phyloP scores from a whole-genome alignment of 2,797 vertebrate genomes.

The Monodelphis domestica region DNA sequence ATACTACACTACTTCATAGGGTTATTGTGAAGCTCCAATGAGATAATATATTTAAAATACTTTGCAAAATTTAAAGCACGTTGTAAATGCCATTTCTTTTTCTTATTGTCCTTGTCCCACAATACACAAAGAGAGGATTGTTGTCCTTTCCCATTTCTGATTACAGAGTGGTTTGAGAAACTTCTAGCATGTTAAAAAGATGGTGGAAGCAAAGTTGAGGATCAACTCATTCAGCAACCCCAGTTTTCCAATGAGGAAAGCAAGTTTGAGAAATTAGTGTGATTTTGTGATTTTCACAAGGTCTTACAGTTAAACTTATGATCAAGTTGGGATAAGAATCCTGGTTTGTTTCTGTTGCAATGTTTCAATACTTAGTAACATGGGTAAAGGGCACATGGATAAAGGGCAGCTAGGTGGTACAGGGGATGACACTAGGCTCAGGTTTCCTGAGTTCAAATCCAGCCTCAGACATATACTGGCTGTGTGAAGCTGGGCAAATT shows the following conservation, averaged over 20 bases:
- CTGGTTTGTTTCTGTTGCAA: no score
- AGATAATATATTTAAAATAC: neutral
- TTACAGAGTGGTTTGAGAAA: neutral
- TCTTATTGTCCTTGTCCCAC: neutral
- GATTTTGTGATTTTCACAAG: neutral
- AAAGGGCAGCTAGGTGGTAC: no score
- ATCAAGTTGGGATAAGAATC: neutral
- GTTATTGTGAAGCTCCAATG: neutral
- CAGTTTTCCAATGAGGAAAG: neutral
- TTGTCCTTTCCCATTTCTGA: neutral
- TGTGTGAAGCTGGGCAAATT: no score
- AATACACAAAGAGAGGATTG: neutral
- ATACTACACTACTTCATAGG: neutral
- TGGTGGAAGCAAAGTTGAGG: neutral
- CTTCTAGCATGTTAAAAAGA: neutral
- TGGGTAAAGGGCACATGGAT: neutral
- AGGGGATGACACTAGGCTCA: no score
- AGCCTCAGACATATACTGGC: no score
- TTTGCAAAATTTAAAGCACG: neutral
- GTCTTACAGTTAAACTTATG: neutral
- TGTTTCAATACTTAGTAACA: neutral
- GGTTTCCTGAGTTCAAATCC: no score
- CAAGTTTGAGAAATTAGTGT: neutral
- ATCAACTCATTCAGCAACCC: neutral
- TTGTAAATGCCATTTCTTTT: neutral